phyloP scores from a whole-genome alignment of 2,797 vertebrate species.

The Manis pentadactyla region DNA sequence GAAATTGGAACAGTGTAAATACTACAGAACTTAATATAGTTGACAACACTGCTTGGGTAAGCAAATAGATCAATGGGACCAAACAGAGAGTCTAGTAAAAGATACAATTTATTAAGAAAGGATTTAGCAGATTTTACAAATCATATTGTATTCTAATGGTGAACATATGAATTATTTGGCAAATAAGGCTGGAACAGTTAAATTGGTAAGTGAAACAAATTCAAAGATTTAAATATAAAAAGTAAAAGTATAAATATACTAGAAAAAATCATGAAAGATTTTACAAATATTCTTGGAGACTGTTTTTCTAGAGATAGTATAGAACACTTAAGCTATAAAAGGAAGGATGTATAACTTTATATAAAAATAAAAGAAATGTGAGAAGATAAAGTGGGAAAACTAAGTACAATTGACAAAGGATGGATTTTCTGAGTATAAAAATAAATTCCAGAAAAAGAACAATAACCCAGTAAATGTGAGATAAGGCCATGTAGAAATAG shows the following conservation, averaged over 20 bases:
- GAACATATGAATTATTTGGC: not conserved
- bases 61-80: not conserved
- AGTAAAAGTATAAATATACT: not conserved
- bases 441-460: not conserved
- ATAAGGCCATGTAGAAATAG: not conserved
- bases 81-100: not conserved
- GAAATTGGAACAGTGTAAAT: not conserved
- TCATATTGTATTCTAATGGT: not conserved
- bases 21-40: not conserved
- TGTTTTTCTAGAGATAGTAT: not conserved
- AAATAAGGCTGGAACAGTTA: not conserved
- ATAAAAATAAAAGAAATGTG: not conserved
- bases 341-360: not conserved
- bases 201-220: not conserved
- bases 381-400: not conserved
- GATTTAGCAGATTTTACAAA: not conserved
- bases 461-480: not conserved
- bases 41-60: not conserved
- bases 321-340: not conserved
- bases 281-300: not conserved
- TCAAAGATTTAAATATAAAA: constrained; percentile 5
- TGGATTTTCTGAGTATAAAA: not conserved
- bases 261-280: not conserved
- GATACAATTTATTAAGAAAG: not conserved
- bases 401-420: not conserved